Evolutionary conservation across 1,140 invertebrate species (phyloP).

Genomic region (Trichogramma pretiosum): DNA sequence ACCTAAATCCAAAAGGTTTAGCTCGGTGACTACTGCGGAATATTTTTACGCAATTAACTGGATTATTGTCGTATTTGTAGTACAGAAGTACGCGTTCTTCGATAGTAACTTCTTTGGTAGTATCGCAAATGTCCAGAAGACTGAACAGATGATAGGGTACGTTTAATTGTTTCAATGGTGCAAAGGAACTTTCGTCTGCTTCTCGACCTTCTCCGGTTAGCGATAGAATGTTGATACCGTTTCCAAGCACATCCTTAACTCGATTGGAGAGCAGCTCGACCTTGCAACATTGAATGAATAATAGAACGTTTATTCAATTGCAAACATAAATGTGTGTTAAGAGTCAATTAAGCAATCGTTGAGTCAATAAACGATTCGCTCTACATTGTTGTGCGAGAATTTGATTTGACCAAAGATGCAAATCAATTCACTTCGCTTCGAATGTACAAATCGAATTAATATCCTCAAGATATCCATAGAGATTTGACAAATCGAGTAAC

Average conservation of each 20-base stretch:
- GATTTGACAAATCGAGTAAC: neutral
- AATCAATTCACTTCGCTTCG: too few species aligned
- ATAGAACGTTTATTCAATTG: too few species aligned
- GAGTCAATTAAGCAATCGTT: too few species aligned
- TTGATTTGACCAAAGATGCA: too few species aligned
- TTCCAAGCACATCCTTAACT: constrained; percentile 75
- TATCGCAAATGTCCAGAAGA: constrained; percentile 91
- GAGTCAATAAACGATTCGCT: too few species aligned
- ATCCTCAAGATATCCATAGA: neutral
- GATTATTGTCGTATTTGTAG: constrained; percentile 94
- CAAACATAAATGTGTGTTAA: too few species aligned
- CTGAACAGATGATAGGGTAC: constrained; percentile 94
- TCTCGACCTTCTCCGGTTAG: constrained; percentile 88
- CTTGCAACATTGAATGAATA: constrained; percentile 21
- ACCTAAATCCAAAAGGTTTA: constrained; percentile 80
- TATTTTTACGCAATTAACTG: constrained; percentile 96
- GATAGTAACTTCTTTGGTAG: constrained; percentile 81
- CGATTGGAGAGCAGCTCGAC: constrained; percentile 56
- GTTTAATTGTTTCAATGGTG: constrained; percentile 71
- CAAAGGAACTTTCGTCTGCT: constrained; percentile 76
- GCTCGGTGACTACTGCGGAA: constrained; percentile 76
- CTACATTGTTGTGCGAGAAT: too few species aligned
- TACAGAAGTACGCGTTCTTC: constrained; percentile 88
- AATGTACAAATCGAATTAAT: too few species aligned
- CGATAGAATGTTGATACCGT: constrained; percentile 80